Evolutionary conservation across 2,888 invertebrate species (phyloP).

Genomic region (Erynnis tages): DNA sequence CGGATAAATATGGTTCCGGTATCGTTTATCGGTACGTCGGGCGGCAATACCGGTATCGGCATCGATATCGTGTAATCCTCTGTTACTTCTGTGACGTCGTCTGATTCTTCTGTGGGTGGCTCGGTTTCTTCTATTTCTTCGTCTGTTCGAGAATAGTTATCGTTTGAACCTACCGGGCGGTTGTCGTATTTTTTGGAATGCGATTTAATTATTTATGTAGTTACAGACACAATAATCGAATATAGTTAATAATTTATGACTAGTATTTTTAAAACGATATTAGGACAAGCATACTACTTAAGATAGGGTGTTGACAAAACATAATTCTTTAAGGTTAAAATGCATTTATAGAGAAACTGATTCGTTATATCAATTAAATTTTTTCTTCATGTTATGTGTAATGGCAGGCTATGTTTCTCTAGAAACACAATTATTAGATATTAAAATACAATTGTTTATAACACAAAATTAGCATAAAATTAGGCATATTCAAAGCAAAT

Average conservation of each 20-base stretch:
- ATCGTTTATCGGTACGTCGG: conserved; percentile 49
- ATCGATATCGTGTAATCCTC: conserved; percentile 35
- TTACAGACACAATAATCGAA: conserved; percentile 15
- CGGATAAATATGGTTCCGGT: conserved; percentile 63
- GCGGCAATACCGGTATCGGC: conserved; percentile 48
- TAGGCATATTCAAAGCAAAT: too few species aligned
- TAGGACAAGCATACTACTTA: too few species aligned
- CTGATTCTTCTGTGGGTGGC: conserved; percentile 45
- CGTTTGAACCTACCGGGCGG: conserved; percentile 53
- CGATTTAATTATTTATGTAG: too few species aligned
- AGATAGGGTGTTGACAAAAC: too few species aligned
- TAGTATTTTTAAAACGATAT: too few species aligned
- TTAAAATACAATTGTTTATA: too few species aligned
- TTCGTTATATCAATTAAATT: too few species aligned
- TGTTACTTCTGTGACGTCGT: conserved; percentile 43
- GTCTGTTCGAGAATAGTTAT: conserved; percentile 58
- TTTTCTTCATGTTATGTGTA: too few species aligned
- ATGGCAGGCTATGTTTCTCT: too few species aligned
- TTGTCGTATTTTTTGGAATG: conserved; percentile 68
- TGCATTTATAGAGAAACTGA: too few species aligned
- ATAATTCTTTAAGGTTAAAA: background rate
- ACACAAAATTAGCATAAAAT: too few species aligned
- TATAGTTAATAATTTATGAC: background rate
- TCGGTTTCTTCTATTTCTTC: conserved; percentile 65
- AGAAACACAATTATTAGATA: too few species aligned